Conservation (phyloP, 2,888 invertebrate genomes). For the Byasa hedistus region DNA sequence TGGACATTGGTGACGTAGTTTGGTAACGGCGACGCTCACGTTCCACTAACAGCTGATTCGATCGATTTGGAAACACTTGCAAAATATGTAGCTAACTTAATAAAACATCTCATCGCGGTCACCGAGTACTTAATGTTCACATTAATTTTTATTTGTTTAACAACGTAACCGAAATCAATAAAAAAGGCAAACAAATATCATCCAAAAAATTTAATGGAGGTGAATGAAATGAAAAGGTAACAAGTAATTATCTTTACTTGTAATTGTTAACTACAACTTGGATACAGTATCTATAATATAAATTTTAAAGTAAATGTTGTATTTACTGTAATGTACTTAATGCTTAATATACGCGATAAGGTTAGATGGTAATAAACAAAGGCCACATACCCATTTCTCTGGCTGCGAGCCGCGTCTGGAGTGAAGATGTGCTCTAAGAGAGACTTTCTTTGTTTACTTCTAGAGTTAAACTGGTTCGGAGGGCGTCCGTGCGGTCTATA, state of each 20-base stretch:
- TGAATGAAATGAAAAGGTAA: too few species aligned
- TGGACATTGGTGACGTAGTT: background rate
- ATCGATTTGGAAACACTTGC: conserved; percentile 5
- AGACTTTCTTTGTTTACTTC: conserved; percentile 63
- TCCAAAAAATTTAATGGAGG: too few species aligned
- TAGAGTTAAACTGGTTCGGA: conserved; percentile 63
- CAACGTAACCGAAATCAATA: background rate
- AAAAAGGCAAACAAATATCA: background rate
- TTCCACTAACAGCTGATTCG: conserved; percentile 1
- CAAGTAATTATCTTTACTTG: too few species aligned
- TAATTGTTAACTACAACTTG: too few species aligned
- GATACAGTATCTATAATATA: too few species aligned
- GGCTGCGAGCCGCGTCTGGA: conserved; percentile 50
- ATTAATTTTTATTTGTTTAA: background rate
- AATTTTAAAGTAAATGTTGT: too few species aligned
- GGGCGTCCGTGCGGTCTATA: conserved; percentile 60
- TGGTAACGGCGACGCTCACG: conserved; percentile 3
- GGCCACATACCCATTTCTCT: conserved; percentile 65
- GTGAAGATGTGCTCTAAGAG: conserved; percentile 46
- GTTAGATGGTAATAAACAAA: conserved; percentile 29
- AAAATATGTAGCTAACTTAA: background rate
- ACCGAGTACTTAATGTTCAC: background rate
- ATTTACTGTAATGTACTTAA: too few species aligned
- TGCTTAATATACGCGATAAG: too few species aligned
- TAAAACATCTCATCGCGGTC: background rate